Evolutionary conservation across 2,113 vertebrate species (phyloP).

Genomic region (Hippopotamus amphibius): DNA sequence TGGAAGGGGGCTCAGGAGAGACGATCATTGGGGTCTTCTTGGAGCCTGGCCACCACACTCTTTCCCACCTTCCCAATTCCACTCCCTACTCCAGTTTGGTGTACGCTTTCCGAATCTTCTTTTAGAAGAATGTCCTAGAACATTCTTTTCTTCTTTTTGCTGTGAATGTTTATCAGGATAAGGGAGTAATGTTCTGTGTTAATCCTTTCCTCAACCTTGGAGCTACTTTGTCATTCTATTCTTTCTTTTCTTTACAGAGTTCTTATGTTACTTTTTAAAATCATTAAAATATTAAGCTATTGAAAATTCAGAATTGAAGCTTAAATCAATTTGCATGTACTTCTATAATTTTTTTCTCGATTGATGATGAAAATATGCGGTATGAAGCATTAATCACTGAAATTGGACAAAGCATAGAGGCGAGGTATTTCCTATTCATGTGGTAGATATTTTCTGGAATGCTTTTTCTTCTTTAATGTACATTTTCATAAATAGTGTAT

Average conservation of each 20-base stretch:
- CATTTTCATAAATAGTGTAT: slow-evolving; percentile 23
- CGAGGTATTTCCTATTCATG: not conserved
- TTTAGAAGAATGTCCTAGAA: not conserved
- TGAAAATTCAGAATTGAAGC: not conserved
- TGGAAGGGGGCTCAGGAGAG: no score
- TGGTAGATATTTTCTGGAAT: not conserved
- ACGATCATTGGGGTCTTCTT: accelerated
- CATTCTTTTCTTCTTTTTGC: no score
- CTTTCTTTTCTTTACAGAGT: not conserved
- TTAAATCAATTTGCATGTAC: not conserved
- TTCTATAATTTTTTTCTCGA: not conserved
- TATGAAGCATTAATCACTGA: not conserved
- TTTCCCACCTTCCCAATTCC: accelerated
- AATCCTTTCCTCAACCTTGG: not conserved
- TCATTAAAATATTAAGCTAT: not conserved
- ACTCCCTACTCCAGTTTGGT: no score
- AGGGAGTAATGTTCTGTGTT: not conserved
- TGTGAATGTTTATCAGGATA: not conserved
- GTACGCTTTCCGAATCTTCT: not conserved
- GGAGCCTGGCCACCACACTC: accelerated
- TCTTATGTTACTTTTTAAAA: not conserved
- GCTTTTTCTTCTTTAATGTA: not conserved
- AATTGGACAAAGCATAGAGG: not conserved
- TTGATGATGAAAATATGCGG: not conserved
- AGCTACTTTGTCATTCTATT: not conserved